phyloP scores from a whole-genome alignment of 64 coral and sea anemone genomes.

The Stichodactyla helianthus region DNA sequence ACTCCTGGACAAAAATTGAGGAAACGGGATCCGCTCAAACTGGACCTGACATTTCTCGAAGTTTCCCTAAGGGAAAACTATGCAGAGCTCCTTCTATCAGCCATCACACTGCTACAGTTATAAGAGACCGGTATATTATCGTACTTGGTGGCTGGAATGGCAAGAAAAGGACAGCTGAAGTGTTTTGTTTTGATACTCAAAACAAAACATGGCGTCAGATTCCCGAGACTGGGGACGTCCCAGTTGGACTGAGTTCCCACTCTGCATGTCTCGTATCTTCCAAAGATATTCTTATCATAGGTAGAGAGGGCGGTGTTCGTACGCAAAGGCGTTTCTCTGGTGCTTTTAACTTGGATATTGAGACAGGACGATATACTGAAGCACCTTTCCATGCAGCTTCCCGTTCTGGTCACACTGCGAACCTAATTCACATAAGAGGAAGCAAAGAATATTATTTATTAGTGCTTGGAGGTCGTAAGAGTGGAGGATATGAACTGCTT shows the following conservation, averaged over 20 bases:
- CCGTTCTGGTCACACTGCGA: constrained; percentile 82
- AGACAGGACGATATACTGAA: constrained; percentile 73
- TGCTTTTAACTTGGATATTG: constrained; percentile 83
- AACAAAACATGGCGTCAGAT: constrained; percentile 58
- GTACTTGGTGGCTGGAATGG: constrained; percentile 95
- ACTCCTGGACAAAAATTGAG: constrained; percentile 59
- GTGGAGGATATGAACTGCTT: constrained; percentile 68
- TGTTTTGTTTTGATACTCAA: constrained; percentile 73
- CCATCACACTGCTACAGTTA: constrained; percentile 76
- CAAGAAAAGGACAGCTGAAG: constrained; percentile 79
- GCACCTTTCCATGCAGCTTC: constrained; percentile 72
- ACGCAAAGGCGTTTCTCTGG: constrained; percentile 86
- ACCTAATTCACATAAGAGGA: constrained; percentile 56
- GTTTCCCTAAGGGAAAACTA: constrained; percentile 43
- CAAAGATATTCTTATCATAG: constrained; percentile 80
- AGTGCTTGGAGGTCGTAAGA: constrained; percentile 88
- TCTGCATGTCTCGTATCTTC: constrained; percentile 58
- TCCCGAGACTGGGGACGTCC: constrained; percentile 67
- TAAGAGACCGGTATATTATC: constrained; percentile 74
- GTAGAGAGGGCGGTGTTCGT: constrained; percentile 86
- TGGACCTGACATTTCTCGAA: constrained; percentile 20
- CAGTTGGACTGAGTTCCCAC: constrained; percentile 93
- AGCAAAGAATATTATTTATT: constrained; percentile 70
- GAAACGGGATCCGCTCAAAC: constrained; percentile 1
- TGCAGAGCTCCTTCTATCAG: constrained; percentile 66